Evolutionary conservation across 2,797 vertebrate genomes (phyloP), one percentile per base, ranked within the genome.

Genomic region (Lagocephalus sceleratus): DNA sequence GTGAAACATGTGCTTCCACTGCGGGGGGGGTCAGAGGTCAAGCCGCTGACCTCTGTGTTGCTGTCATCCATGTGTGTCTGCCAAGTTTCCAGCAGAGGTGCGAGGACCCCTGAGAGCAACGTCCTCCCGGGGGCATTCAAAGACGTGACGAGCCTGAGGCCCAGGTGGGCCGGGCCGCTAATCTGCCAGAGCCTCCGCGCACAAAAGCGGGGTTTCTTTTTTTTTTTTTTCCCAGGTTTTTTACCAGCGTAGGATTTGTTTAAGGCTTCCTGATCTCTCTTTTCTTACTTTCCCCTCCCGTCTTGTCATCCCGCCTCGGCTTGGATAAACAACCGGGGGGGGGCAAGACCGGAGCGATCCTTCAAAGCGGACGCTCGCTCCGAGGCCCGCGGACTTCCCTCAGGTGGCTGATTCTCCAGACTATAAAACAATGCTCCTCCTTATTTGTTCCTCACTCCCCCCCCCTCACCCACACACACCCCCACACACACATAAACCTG

Each of bases 291-390:
- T 73, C 63, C 47, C 47, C 47, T 63, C 62, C 68, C 46, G 45
- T 62, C 76, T 79, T 85, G 73, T 85, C 61, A 78, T 32, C 55
- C 71, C 81, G 69, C 72, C 75, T 67, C 64, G 83, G 53, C 66
- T 54, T 85, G 77, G 82, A 85, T 88, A 88, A 89, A 90, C 81
- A 88, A 80, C 81, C 76, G 58, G 60, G 46, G 74, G 58, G 60
- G 46, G 74, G 81, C 69, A 10, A 47, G 70, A 73, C 57, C 68
- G 69, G 63, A 70, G 70, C 61, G 57, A 63, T 69, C 55, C 63
- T 84, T 90, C 85, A 89, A 90, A 91, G 88, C 50, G 16, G 71
- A 80, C 63, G 51, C 75, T 60, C 78, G 54, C 67, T 67, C 61
- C 71, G 61, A 51, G 68, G 70, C 48, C 68, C 66, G 60, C 57